Evolutionary conservation across 2,113 vertebrate species (phyloP).

Genomic region (Corythornis madagascariensis): DNA sequence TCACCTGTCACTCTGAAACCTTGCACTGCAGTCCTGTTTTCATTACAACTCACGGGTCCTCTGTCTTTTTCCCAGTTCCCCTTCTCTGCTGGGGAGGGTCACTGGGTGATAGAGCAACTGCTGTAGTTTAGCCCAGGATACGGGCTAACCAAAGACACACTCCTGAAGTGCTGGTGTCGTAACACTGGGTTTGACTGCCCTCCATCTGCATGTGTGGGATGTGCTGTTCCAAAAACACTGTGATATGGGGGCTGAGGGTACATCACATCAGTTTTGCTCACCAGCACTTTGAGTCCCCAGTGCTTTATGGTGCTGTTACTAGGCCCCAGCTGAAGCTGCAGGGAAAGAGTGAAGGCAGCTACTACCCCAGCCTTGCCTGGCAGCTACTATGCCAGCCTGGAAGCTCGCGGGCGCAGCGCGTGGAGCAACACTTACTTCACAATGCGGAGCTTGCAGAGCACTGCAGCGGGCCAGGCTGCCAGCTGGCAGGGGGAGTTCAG

Average conservation of each 20-base stretch:
- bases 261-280: neutral
- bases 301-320: neutral
- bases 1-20: neutral
- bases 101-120: neutral
- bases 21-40: neutral
- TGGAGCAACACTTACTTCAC: conserved; percentile 78
- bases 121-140: neutral
- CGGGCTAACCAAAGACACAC: neutral
- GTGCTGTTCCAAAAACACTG: neutral
- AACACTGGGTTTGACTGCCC: neutral
- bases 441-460: conserved; percentile 74
- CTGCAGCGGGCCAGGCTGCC: conserved; percentile 68
- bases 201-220: neutral
- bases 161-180: neutral
- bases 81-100: neutral
- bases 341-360: neutral
- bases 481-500: conserved; percentile 71
- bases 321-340: neutral
- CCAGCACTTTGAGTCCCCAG: neutral
- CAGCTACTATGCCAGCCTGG: neutral
- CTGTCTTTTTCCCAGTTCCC: neutral
- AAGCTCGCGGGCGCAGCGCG: neutral
- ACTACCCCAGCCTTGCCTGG: neutral
- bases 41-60: neutral
- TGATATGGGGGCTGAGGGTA: rapidly evolving